Evolutionary conservation across 2,888 invertebrate species (phyloP).

Genomic region (Drosophila austrosaltans): DNA sequence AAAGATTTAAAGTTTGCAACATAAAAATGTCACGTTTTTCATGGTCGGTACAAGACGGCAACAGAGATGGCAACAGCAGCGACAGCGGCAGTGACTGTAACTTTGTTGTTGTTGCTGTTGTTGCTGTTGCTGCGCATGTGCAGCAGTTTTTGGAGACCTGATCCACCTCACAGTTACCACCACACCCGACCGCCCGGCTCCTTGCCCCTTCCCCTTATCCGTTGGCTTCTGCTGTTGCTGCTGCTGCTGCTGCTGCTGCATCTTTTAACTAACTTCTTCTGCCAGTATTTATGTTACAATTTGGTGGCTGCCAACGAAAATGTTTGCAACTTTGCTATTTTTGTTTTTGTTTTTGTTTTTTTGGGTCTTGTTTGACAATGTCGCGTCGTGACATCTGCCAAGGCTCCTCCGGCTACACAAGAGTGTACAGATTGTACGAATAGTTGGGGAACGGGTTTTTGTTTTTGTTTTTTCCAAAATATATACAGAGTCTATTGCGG

Average conservation of each 20-base stretch:
- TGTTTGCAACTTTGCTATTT: slow-evolving; percentile 63
- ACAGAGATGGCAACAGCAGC: slow-evolving; percentile 27
- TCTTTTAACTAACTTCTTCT: slow-evolving; percentile 67
- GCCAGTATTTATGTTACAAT: slow-evolving; percentile 75
- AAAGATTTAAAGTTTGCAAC: slow-evolving; percentile 83
- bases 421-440: slow-evolving; percentile 4
- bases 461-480: neutral
- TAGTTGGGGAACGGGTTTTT: slow-evolving; percentile 43
- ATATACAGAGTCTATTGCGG: neutral
- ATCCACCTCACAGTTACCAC: slow-evolving; percentile 7
- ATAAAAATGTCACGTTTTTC: slow-evolving; percentile 84
- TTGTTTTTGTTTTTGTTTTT: slow-evolving; percentile 38
- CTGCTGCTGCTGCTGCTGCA: neutral
- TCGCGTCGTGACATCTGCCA: slow-evolving; percentile 82
- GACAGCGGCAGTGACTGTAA: slow-evolving; percentile 32
- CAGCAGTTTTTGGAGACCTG: slow-evolving; percentile 57
- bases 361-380: slow-evolving; percentile 73
- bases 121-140: slow-evolving; percentile 71
- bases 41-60: slow-evolving; percentile 80
- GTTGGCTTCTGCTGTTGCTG: slow-evolving; percentile 13
- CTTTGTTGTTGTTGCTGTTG: slow-evolving; percentile 47
- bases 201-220: neutral
- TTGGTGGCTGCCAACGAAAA: slow-evolving; percentile 77
- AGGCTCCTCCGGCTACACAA: slow-evolving; percentile 30
- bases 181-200: neutral